phyloP scores from a whole-genome alignment of 2,113 vertebrate genomes.

The Zapus hudsonius region DNA sequence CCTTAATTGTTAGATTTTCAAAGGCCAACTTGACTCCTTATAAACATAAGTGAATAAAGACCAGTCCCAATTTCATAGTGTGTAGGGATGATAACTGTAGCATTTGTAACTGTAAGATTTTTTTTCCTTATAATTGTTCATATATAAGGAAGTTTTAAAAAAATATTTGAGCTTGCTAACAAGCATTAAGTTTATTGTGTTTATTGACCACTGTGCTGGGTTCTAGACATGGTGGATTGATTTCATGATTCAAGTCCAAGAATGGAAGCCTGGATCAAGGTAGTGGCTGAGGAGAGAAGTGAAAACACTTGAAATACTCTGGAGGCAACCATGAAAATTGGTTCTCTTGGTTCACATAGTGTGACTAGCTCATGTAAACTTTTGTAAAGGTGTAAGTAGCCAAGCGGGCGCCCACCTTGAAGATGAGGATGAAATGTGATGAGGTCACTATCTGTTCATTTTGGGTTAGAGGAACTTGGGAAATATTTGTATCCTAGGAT shows the following conservation, averaged over 20 bases:
- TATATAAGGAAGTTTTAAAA: not conserved
- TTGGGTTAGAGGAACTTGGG: not conserved
- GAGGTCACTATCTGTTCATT: not conserved
- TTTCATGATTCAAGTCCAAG: not conserved
- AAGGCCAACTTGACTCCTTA: not conserved
- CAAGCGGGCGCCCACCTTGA: not conserved
- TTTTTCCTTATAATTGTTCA: conserved; percentile 1
- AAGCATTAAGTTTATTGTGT: not conserved
- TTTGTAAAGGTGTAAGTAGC: not conserved
- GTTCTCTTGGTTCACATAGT: not conserved
- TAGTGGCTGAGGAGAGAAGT: not conserved
- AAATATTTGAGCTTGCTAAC: not conserved
- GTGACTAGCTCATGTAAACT: not conserved
- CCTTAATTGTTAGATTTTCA: not conserved
- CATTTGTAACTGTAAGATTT: conserved; percentile 16
- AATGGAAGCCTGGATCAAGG: not conserved
- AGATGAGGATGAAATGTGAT: not conserved
- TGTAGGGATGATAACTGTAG: not conserved
- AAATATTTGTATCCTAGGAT: not conserved
- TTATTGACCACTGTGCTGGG: not conserved
- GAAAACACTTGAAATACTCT: not conserved
- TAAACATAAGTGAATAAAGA: not conserved
- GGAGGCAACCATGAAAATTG: not conserved
- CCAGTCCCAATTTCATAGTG: not conserved
- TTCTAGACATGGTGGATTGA: not conserved